Conservation (phyloP, 2,888 invertebrate species). For the Minunthozetes semirufus region DNA sequence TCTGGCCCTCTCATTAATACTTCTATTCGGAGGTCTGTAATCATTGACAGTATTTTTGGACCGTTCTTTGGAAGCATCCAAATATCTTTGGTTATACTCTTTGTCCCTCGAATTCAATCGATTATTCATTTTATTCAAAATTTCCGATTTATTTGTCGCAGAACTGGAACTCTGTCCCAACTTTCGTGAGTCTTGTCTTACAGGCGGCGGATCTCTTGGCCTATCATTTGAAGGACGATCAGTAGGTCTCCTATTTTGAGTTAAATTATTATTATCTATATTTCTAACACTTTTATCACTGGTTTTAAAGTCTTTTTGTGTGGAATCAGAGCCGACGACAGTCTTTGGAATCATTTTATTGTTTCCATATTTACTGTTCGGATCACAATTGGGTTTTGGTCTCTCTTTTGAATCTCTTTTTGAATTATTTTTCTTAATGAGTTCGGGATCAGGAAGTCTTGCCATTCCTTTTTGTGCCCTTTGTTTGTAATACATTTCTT, state of each 20-base stretch:
- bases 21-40: not conserved
- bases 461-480: conserved; percentile 21
- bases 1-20: not conserved
- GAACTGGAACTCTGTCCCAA: not conserved
- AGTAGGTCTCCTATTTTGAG: not conserved
- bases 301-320: too few relatives aligned
- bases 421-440: not conserved
- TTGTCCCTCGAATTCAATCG: not conserved
- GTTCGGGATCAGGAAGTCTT: not conserved
- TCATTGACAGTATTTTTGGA: not conserved
- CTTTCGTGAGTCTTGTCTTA: not conserved
- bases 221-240: not conserved
- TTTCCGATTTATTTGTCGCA: not conserved
- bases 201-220: not conserved
- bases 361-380: not conserved
- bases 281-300: not conserved
- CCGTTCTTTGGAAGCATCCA: not conserved
- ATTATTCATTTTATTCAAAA: conserved; percentile 1
- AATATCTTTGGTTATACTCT: not conserved
- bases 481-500: conserved; percentile 36
- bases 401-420: not conserved
- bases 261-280: not conserved
- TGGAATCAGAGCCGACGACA: too few relatives aligned
- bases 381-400: not conserved
- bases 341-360: conserved; percentile 3